Evolutionary conservation across 2,797 vertebrate genomes (phyloP), one percentile per base, ranked within the genome.

Genomic region (Anisognathus igniventris): DNA sequence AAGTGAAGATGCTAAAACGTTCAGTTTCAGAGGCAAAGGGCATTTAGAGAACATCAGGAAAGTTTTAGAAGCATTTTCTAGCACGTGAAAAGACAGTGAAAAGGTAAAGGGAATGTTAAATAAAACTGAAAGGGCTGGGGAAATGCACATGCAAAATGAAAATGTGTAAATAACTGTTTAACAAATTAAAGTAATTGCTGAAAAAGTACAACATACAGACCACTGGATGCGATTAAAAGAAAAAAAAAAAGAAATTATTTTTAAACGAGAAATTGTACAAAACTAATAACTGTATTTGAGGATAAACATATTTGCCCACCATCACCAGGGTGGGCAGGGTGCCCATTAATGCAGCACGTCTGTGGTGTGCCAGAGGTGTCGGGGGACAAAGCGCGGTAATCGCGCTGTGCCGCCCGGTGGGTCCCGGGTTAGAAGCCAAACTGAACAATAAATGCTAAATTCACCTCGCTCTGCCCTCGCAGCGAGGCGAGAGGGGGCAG

Each of bases 381-480:
- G 3, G 45, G 40, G 48, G 16, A 47, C 4, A 51, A 5, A 0
- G 58, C 1, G 1, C 14, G 3, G 25, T 12, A 18, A 64, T 25
- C 35, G 6, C 14, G 27, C 31, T 30, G 6, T 14, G 21, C 45
- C 13, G 22, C 20, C 19, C 50, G 2, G 8, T 1, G 15, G 8
- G n/a, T 79, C 51, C 37, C 14, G 10, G 12, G 5, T 33, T 19
- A 14, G 18, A 31, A 53, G 16, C 28, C 30, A 6, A 31, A 18
- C 3, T 23, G 18, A 16, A 40, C n/a, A 56, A 33, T n/a, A 58
- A 7, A 28, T 1, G 14, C 3, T 33, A 17, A 47, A 42, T 31
- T 47, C 44, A 5, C 7, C 13, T n/a, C 18, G 3, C 31, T 67
- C 12, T 56, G 28, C 61, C 27, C 40, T 47, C 8, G 21, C 37